Percentiles rank a stretch among this genome's conserved stretches.
phyloP scores from a whole-genome alignment of 1,140 invertebrate species.

The Tetramorium alpestre region DNA sequence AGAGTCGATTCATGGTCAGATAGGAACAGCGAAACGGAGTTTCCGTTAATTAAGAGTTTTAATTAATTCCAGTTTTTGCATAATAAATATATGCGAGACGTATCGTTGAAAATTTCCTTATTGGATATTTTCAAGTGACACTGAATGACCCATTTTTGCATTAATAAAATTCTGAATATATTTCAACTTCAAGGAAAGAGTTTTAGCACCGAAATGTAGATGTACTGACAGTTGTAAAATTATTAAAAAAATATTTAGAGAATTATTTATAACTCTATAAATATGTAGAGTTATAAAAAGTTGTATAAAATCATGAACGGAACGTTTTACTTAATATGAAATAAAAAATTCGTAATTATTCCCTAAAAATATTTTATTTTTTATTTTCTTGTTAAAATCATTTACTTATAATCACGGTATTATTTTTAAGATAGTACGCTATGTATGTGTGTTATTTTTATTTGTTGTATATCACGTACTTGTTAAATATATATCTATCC shows the following conservation, averaged over 20 bases:
- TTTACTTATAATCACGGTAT: background rate
- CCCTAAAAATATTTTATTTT: background rate
- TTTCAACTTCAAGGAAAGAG: background rate
- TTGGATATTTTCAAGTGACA: background rate
- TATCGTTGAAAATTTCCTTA: background rate
- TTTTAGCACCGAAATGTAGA: background rate
- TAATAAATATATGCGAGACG: background rate
- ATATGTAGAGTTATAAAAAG: background rate
- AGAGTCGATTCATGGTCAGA: constrained; percentile 32
- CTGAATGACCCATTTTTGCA: background rate
- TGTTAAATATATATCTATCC: background rate
- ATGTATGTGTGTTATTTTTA: background rate
- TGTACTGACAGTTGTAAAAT: background rate
- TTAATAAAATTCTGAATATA: background rate
- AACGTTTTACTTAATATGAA: background rate
- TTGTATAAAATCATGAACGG: background rate
- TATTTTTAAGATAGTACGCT: background rate
- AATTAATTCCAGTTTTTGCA: background rate
- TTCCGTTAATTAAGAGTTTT: background rate
- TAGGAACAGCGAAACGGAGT: background rate
- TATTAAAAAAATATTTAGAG: background rate
- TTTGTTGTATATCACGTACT: background rate
- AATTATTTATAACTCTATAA: too few relatives aligned
- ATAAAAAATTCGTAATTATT: background rate
- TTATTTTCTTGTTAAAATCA: background rate